These are phyloP conservation scores for Hyles vespertilio DNA, from an alignment of 1,140 invertebrate genomes.

Conservation along the genomic window DNA sequence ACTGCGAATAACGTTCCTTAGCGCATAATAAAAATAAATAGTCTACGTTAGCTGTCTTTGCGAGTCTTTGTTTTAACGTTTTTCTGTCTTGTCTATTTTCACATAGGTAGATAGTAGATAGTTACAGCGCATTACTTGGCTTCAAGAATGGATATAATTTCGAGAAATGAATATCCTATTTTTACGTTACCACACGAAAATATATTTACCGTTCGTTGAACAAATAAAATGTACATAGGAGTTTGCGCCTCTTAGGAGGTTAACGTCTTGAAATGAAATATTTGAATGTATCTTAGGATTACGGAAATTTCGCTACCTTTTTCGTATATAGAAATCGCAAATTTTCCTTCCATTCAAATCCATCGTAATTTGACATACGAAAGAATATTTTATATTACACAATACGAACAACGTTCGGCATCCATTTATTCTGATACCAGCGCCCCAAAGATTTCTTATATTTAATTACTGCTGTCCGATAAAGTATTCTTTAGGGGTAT, in stretches of 20 bases:
- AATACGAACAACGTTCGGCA: background rate
- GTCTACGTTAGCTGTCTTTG: conserved; percentile 10
- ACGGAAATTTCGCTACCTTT: conserved; percentile 11
- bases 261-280: conserved; percentile 17
- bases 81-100: conserved; percentile 4
- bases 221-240: conserved; percentile 9
- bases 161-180: background rate
- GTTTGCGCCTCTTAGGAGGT: conserved; percentile 9
- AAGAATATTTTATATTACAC: conserved; percentile 3
- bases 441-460: conserved; percentile 17
- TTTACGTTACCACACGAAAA: conserved; percentile 2
- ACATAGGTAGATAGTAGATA: background rate
- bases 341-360: conserved; percentile 11
- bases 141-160: too few species aligned
- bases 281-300: conserved; percentile 18
- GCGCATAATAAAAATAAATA: conserved; percentile 23
- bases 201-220: conserved; percentile 4
- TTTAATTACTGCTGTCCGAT: conserved; percentile 34
- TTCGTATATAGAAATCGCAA: conserved; percentile 8
- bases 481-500: conserved; percentile 34
- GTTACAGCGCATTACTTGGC: too few species aligned
- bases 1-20: conserved; percentile 14
- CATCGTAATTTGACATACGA: conserved; percentile 11
- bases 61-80: conserved; percentile 10
- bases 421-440: conserved; percentile 6